phyloP scores from a whole-genome alignment of 2,797 vertebrate species.

The Sarcoramphus papa region DNA sequence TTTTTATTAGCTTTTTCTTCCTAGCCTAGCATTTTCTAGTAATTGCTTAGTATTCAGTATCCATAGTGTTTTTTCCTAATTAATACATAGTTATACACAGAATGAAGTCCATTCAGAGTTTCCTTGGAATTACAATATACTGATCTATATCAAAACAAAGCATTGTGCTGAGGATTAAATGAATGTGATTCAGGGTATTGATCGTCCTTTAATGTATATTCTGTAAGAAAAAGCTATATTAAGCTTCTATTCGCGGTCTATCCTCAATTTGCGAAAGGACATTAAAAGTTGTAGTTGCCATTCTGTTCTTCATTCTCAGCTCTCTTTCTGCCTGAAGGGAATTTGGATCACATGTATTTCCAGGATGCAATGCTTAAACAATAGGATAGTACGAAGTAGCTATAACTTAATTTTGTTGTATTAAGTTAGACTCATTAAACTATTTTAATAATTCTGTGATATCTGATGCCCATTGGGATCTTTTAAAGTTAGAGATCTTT shows the following conservation, averaged over 20 bases:
- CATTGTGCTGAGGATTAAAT: slow-evolving; percentile 5
- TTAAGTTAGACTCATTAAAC: not conserved
- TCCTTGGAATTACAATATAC: not conserved
- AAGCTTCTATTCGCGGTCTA: not conserved
- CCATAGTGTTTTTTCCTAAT: not conserved
- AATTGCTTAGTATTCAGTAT: not conserved
- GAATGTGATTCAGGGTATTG: not conserved
- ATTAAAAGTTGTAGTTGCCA: not conserved
- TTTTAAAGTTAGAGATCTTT: not conserved
- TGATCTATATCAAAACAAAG: not conserved
- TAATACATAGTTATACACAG: not conserved
- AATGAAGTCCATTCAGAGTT: not conserved
- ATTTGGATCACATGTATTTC: not conserved
- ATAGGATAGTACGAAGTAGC: not conserved
- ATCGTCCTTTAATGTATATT: not conserved
- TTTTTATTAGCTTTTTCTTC: slow-evolving; percentile 20
- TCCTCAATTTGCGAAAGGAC: not conserved
- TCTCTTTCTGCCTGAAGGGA: not conserved
- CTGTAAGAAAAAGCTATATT: not conserved
- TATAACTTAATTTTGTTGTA: not conserved
- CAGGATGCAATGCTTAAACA: not conserved
- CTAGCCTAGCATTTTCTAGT: slow-evolving; percentile 11
- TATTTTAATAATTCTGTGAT: not conserved
- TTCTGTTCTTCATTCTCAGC: not conserved
- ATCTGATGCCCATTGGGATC: not conserved